phyloP scores from a whole-genome alignment of 2,888 invertebrate species.

The Xanthorhoe spadicearia region DNA sequence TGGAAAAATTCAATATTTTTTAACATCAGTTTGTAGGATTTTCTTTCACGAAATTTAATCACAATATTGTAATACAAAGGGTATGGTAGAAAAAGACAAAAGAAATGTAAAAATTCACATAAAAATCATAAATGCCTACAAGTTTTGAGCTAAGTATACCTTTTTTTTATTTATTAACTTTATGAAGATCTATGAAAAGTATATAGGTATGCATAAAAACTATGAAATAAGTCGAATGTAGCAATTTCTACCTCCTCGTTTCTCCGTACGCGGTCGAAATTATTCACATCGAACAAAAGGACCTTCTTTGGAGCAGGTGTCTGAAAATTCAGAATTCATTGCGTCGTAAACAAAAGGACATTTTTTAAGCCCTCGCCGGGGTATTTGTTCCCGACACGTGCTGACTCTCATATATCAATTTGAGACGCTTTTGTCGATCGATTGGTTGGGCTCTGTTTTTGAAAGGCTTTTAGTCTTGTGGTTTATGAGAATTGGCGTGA shows the following conservation, averaged over 20 bases:
- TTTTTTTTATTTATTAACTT: too few species aligned
- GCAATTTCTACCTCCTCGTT: constrained; percentile 18
- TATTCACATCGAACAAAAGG: constrained; percentile 73
- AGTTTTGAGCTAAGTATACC: too few species aligned
- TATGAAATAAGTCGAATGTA: neutral
- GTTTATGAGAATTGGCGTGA: constrained; percentile 9
- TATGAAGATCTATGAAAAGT: too few species aligned
- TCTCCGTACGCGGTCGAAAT: constrained; percentile 53
- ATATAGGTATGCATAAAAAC: too few species aligned
- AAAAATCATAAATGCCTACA: too few species aligned
- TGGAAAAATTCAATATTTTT: too few species aligned
- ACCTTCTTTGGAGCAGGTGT: constrained; percentile 69
- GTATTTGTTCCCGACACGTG: constrained; percentile 47
- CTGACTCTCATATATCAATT: constrained; percentile 59
- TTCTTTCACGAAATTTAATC: too few species aligned
- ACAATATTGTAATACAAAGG: too few species aligned
- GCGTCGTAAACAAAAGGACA: constrained; percentile 74
- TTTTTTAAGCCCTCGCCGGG: constrained; percentile 62
- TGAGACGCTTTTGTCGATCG: constrained; percentile 46
- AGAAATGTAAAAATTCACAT: too few species aligned
- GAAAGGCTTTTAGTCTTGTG: constrained; percentile 31
- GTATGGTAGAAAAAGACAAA: too few species aligned
- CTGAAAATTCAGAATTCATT: constrained; percentile 75
- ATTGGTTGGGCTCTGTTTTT: constrained; percentile 39
- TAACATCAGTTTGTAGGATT: too few species aligned